Percentiles rank a stretch among this genome's conserved stretches.
These are phyloP conservation scores for Pheosia tremula DNA, from an alignment of 2,888 invertebrate genomes.

Conservation along the genomic window DNA sequence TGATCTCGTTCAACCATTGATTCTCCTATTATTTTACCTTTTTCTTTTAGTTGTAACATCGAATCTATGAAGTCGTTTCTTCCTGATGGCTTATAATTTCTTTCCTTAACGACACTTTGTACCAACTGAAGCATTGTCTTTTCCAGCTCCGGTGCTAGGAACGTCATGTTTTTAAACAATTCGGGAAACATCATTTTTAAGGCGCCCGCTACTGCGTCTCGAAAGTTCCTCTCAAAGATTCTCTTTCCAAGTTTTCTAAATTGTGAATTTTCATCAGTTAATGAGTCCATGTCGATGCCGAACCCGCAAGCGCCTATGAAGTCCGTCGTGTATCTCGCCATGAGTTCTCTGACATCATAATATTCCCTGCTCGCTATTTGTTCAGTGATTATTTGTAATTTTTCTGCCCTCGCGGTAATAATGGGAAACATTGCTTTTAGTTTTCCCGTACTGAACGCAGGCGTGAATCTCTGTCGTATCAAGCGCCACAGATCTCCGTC, in stretches of 20 bases:
- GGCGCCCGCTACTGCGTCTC: constrained; percentile 4
- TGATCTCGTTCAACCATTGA: constrained; percentile 39
- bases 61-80: constrained; percentile 55
- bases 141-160: constrained; percentile 16
- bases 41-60: constrained; percentile 42
- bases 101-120: constrained; percentile 37
- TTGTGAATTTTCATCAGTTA: constrained; percentile 49
- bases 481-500: constrained; percentile 58
- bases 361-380: constrained; percentile 28
- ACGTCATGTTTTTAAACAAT: constrained; percentile 16
- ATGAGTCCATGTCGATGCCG: constrained; percentile 48
- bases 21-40: constrained; percentile 47
- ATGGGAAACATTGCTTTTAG: constrained; percentile 58
- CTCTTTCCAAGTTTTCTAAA: constrained; percentile 42
- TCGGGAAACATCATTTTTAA: constrained; percentile 25
- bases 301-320: constrained; percentile 60
- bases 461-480: constrained; percentile 49
- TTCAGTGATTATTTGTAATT: constrained; percentile 33
- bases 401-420: constrained; percentile 50
- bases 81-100: constrained; percentile 44
- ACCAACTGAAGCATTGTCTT: constrained; percentile 21
- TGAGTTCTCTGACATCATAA: constrained; percentile 48
- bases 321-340: constrained; percentile 57
- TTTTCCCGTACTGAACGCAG: constrained; percentile 53
- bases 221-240: constrained; percentile 19